A percentile compares a stretch with the other conserved stretches of the same genome.
These are phyloP conservation scores for Lerema accius DNA, from an alignment of 1,140 invertebrate species.

Conservation along the genomic window DNA sequence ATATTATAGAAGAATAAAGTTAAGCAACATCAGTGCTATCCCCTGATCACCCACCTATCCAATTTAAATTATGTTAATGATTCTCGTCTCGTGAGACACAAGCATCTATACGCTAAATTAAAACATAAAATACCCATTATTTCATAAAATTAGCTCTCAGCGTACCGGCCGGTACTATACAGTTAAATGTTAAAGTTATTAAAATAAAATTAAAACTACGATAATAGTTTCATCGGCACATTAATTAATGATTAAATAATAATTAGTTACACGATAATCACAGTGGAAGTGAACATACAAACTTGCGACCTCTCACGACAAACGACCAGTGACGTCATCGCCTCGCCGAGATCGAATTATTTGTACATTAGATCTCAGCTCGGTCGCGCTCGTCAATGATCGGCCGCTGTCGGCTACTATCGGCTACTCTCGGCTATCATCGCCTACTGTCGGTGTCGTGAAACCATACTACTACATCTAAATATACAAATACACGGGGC, in stretches of 20 bases:
- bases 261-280: constrained; percentile 53
- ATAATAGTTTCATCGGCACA: constrained; percentile 56
- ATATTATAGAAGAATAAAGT: constrained; percentile 75
- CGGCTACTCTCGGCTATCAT: too few relatives aligned
- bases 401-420: too few relatives aligned
- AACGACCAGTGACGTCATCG: too few relatives aligned
- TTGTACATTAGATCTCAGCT: too few relatives aligned
- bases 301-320: constrained; percentile 37
- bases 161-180: constrained; percentile 50
- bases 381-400: too few relatives aligned
- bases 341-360: too few relatives aligned
- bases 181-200: constrained; percentile 55
- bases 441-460: constrained; percentile 26
- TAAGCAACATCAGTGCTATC: constrained; percentile 73
- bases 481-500: constrained; percentile 56
- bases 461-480: constrained; percentile 44
- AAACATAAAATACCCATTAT: constrained; percentile 74
- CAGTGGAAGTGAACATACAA: constrained; percentile 55
- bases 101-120: constrained; percentile 64
- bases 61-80: constrained; percentile 72
- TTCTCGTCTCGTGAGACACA: constrained; percentile 58
- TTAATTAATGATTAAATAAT: constrained; percentile 43
- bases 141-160: constrained; percentile 57
- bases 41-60: constrained; percentile 71
- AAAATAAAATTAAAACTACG: constrained; percentile 47